Evolutionary conservation across 1,140 invertebrate genomes (phyloP), one percentile per base, ranked within the genome.

Genomic region (Apis laboriosa): DNA sequence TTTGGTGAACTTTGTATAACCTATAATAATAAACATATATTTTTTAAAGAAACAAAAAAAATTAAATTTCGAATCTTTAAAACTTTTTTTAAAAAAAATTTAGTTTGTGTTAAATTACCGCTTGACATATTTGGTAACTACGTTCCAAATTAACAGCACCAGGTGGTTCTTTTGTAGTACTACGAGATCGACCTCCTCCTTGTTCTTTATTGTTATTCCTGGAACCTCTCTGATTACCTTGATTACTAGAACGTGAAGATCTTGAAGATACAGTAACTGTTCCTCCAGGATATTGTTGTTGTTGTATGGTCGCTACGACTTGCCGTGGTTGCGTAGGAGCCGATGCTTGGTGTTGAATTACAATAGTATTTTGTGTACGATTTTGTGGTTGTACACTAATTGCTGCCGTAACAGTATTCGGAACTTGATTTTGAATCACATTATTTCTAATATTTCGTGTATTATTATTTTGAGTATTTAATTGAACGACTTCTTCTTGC

Each of bases 71-170:
- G 11, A 56, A 53, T 17, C 8, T 12, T 28, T 71, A 0, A 19
- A 55, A 12, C 4, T 43, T 43, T 43, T 43, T 43, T 43, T 34
- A 24, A 24, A 24, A 51, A 63, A 60, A 63, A 11, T 11, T 28
- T 24, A 8, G 13, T 34, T 5, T 19, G 3, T 84, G 9, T 60
- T 19, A 15, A 72, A 70, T 87, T 75, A 98, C 98, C 61, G 97
- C 98, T 93, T 99, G 98, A 93, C 98, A 99, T 88, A 99, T 99
- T 93, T 99, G 98, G 92, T 99, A 98, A 89, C 98, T 99, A 55
- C 98, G 95, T 92, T 99, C 98, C 19, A 99, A 94, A 94, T 99
- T 99, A 12, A 99, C 97, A 43, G 97, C 97, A 9, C 97, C 97
- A 0, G 97, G 97, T 9, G 97, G 97, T 80, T 97, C 96, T 93